phyloP scores from a whole-genome alignment of 2,797 vertebrate species.

The Oryzias dopingdopingensis region DNA sequence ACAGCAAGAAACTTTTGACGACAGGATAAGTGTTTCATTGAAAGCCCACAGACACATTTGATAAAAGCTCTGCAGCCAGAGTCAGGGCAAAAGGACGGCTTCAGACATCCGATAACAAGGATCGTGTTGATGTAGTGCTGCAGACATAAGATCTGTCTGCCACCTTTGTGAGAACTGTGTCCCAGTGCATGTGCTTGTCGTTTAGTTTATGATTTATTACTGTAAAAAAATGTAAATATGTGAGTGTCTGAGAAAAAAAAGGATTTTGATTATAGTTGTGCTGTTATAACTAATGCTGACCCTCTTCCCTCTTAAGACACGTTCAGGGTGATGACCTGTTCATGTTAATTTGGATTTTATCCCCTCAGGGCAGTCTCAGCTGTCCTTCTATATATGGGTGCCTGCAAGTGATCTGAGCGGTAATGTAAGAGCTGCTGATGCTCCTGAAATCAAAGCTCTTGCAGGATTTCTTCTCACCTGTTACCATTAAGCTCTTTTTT shows the following conservation, averaged over 20 bases:
- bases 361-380: conserved; percentile 32
- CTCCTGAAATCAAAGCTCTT: conserved; percentile 65
- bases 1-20: too few relatives aligned
- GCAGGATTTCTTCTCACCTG: conserved; percentile 61
- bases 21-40: not conserved
- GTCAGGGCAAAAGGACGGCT: conserved; percentile 46
- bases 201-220: too few relatives aligned
- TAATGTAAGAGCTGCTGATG: conserved; percentile 63
- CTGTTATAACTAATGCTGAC: conserved; percentile 14
- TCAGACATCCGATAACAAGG: conserved; percentile 55
- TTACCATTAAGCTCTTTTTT: conserved; percentile 60
- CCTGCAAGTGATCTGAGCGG: conserved; percentile 59
- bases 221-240: too few relatives aligned
- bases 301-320: conserved; percentile 15
- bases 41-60: conserved; percentile 11
- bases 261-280: too few relatives aligned
- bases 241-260: too few relatives aligned
- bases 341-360: conserved; percentile 59
- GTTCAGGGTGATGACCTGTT: conserved; percentile 48
- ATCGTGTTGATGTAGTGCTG: conserved; percentile 40
- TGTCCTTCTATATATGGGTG: conserved; percentile 56
- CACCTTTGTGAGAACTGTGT: conserved; percentile 33
- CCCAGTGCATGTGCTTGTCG: not conserved
- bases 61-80: conserved; percentile 30
- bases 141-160: conserved; percentile 27